Percentiles rank a stretch among this genome's conserved stretches.
These are phyloP conservation scores for Plectrocnemia conspersa DNA, from an alignment of 1,140 invertebrate species.

Conservation along the genomic window DNA sequence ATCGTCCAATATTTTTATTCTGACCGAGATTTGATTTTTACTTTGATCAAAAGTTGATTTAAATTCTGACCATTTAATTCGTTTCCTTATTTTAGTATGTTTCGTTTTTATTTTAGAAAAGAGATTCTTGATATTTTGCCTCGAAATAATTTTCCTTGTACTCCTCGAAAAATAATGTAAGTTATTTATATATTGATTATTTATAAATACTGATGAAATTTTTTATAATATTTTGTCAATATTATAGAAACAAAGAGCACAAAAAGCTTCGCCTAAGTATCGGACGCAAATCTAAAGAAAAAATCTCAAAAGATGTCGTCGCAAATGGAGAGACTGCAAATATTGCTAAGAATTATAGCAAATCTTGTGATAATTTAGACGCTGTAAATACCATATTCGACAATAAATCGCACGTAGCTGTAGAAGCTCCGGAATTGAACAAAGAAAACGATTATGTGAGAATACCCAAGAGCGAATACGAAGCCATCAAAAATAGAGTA, in stretches of 20 bases:
- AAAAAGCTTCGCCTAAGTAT: conserved; percentile 46
- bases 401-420: conserved; percentile 9
- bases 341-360: conserved; percentile 30
- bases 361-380: conserved; percentile 32
- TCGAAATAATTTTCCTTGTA: conserved; percentile 45
- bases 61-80: conserved; percentile 23
- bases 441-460: conserved; percentile 58
- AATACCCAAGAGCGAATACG: conserved; percentile 67
- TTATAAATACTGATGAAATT: background rate
- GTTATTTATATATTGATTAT: conserved; percentile 8
- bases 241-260: conserved; percentile 39
- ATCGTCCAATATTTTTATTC: too few relatives aligned
- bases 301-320: conserved; percentile 10
- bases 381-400: conserved; percentile 18
- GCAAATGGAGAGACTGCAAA: conserved; percentile 4
- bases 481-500: conserved; percentile 68
- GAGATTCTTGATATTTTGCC: conserved; percentile 48
- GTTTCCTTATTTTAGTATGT: background rate
- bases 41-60: conserved; percentile 15
- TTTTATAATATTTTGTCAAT: background rate
- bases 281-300: conserved; percentile 31
- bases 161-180: conserved; percentile 36
- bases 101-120: conserved; percentile 43
- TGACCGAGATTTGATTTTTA: too few relatives aligned
- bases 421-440: conserved; percentile 23